Percentiles rank a stretch among this genome's conserved stretches.
These are phyloP conservation scores for Pipra filicauda DNA, from an alignment of 2,113 vertebrate species.

Conservation along the genomic window DNA sequence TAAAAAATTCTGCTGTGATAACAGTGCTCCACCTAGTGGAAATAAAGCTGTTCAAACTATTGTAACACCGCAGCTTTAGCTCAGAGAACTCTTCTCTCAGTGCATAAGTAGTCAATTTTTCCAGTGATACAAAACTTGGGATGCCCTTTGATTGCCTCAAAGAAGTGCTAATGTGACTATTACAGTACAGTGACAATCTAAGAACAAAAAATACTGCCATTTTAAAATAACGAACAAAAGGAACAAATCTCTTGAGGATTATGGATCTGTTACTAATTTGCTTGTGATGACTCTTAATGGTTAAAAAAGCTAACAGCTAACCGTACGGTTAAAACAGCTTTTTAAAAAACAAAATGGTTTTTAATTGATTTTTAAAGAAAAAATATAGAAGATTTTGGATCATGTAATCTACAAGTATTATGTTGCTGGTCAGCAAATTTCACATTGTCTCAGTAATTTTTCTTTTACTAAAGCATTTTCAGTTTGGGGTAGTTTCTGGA, in stretches of 20 bases:
- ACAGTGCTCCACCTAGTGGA: slow-evolving; percentile 65
- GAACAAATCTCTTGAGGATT: neutral
- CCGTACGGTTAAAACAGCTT: neutral
- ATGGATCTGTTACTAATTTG: neutral
- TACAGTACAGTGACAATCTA: neutral
- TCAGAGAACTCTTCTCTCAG: rapidly evolving
- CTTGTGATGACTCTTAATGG: neutral
- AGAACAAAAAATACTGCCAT: neutral
- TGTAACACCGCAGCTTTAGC: neutral
- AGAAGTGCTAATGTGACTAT: neutral
- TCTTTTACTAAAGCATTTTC: neutral
- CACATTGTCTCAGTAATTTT: neutral
- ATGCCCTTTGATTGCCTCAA: neutral
- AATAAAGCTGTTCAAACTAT: neutral
- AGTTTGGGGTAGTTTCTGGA: neutral
- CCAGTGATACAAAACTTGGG: neutral
- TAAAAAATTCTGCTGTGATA: slow-evolving; percentile 12
- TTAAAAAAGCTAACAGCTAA: neutral
- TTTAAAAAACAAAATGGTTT: neutral
- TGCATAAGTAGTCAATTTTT: neutral
- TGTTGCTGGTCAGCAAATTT: neutral
- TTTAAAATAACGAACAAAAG: neutral
- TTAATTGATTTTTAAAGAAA: neutral
- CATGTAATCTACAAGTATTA: neutral
- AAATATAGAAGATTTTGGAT: neutral